Conservation (phyloP, 2,888 invertebrate genomes). For the Coelopa pilipes region DNA sequence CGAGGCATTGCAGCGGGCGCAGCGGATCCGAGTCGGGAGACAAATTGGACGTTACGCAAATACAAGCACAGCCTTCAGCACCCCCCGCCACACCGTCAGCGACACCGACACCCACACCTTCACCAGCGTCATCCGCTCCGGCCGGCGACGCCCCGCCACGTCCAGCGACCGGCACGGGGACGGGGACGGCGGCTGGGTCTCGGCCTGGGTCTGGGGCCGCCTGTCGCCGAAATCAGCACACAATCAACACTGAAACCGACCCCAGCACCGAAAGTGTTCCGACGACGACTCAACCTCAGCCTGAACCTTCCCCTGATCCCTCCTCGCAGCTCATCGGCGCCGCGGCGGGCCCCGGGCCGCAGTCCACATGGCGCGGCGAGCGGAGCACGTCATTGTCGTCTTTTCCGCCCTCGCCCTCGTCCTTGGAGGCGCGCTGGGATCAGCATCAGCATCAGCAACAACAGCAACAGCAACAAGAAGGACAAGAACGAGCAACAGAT, state of each 20-base stretch:
- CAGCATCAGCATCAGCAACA: constrained; percentile 20
- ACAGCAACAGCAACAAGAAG: neutral
- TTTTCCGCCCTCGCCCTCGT: too few species aligned
- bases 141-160: neutral
- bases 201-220: neutral
- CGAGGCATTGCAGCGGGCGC: neutral
- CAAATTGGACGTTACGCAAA: constrained; percentile 2
- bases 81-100: neutral
- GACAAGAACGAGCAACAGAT: constrained; percentile 30
- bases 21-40: constrained; percentile 33
- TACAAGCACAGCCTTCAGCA: neutral
- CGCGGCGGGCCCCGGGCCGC: neutral
- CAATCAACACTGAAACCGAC: constrained; percentile 21
- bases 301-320: too few species aligned
- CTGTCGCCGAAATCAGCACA: constrained; percentile 9
- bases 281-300: neutral
- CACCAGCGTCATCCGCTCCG: constrained; percentile 25
- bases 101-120: constrained; percentile 24
- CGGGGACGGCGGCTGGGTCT: neutral
- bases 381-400: too few species aligned
- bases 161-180: constrained; percentile 8
- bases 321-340: neutral
- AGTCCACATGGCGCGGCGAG: too few species aligned
- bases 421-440: too few species aligned
- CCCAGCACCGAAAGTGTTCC: constrained; percentile 33